Evolutionary conservation across 2,113 vertebrate genomes (phyloP), one percentile per base, ranked within the genome.

Genomic region (Silurus glanis): DNA sequence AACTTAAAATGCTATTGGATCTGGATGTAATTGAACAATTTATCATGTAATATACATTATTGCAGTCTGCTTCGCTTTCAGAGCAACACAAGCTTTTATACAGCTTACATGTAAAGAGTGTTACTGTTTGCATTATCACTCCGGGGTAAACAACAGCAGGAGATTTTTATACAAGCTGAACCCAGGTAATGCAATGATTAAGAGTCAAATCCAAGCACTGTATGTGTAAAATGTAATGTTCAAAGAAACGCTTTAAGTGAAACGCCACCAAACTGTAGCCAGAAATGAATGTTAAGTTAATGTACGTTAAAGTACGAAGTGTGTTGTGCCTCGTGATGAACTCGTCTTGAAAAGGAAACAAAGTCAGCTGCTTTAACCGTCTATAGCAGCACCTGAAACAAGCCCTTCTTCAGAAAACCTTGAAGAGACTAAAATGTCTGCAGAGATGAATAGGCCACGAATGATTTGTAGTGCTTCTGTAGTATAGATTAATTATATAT

Each of bases 301-400:
- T 56, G n/a, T 78, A 37, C 37, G 23, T 78, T 56, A 3, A 8
- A 3, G 51, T 79, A 58, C 13, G 9, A 58, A 37, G 76, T 37
- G 17, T 21, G 14, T 21, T 21, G 9, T 53, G 25, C 25, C 55
- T 80, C 37, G 37, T 37, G 23, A 23, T 55, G 51, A 76, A 55
- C n/a, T 25, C 17, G 8, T 9, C 23, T 55, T 76, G 53, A n/a
- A 37, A 78, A 78, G 74, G 51, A 78, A 55, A n/a, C 28, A n/a
- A n/a, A 78, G 74, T 56, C 74, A 78, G 72, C 72, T 75, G 72
- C 47, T 53, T 47, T 75, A 75, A 55, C 51, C 6, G 51, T 9
- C 51, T 76, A 25, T 25, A 55, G 13, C 74, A 55, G 74, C 74
- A 78, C 74, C 74, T 78, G 74, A 78, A 56, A 78, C 74, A 55